These are phyloP conservation scores for Centropus unirufus DNA, from an alignment of 2,113 vertebrate genomes.

Conservation along the genomic window DNA sequence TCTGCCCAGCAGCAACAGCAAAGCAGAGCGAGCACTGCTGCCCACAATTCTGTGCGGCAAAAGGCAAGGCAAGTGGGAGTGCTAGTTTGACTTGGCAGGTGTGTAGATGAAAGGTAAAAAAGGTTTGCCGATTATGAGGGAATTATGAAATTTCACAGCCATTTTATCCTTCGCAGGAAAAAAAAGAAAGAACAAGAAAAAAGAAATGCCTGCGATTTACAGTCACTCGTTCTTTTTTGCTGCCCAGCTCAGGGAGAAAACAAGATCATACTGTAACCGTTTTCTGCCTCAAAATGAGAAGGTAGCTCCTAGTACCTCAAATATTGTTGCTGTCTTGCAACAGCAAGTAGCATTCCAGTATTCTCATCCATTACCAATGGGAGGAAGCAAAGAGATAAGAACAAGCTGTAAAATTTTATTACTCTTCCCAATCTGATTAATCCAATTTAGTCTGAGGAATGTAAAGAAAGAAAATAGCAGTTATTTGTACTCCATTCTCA, in stretches of 20 bases:
- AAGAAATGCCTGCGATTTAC: not conserved
- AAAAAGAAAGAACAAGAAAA: not conserved
- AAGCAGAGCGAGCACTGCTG: not conserved
- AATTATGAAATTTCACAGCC: not conserved
- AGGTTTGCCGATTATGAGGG: fast-evolving
- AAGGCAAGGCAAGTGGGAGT: not conserved
- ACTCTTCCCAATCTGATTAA: slow-evolving; percentile 17
- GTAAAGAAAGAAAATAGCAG: slow-evolving; percentile 2
- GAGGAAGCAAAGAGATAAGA: slow-evolving; percentile 10
- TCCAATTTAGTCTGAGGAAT: slow-evolving; percentile 31
- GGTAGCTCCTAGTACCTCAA: not conserved
- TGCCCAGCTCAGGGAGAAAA: not conserved
- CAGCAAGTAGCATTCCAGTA: not conserved
- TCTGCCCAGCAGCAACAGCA: not conserved
- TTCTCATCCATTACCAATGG: not conserved
- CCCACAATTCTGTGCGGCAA: not conserved
- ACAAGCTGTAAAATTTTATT: slow-evolving; percentile 38
- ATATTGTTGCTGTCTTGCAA: not conserved
- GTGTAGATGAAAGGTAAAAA: not conserved
- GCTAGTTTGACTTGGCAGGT: not conserved
- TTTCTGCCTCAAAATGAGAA: not conserved
- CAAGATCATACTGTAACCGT: not conserved
- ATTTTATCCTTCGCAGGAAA: not conserved
- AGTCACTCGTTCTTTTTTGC: not conserved
- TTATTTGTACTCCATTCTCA: not conserved